These are phyloP conservation scores for Phytoseiulus persimilis DNA, from an alignment of 2,888 invertebrate genomes.

Conservation along the genomic window DNA sequence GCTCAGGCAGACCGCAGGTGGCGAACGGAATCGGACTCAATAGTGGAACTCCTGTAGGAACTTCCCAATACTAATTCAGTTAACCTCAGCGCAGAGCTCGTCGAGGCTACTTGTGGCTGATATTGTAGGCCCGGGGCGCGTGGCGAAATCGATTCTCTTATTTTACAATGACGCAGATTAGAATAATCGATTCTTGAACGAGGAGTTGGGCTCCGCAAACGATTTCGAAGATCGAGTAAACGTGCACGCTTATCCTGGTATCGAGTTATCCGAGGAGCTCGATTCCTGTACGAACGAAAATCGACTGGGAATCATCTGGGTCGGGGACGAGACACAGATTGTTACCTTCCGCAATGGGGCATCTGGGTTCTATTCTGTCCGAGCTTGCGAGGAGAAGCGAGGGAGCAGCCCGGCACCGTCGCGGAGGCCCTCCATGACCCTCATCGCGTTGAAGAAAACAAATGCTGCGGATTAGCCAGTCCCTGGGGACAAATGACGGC, in stretches of 20 bases:
- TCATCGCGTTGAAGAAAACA: background rate
- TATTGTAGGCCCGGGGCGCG: background rate
- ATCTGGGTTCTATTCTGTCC: background rate
- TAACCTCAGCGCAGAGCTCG: background rate
- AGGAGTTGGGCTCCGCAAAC: background rate
- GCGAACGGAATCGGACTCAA: background rate
- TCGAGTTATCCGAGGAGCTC: background rate
- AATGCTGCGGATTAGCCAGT: background rate
- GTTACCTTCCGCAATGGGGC: too few species aligned
- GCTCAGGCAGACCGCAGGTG: background rate
- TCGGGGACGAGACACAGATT: too few species aligned
- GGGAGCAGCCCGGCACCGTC: background rate
- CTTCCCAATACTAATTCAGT: background rate
- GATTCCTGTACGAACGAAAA: too few species aligned
- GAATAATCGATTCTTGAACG: background rate
- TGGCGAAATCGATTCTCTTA: background rate
- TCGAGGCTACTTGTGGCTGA: background rate
- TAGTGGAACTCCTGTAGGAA: background rate
- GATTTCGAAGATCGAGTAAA: background rate
- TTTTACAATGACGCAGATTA: background rate
- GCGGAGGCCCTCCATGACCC: background rate
- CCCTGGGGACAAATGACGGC: background rate
- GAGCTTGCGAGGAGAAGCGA: background rate
- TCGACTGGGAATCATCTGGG: too few species aligned
- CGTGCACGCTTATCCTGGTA: background rate